Base-by-base conservation (phyloP, 2,797 vertebrate species). In the Mus minutoides region DNA sequence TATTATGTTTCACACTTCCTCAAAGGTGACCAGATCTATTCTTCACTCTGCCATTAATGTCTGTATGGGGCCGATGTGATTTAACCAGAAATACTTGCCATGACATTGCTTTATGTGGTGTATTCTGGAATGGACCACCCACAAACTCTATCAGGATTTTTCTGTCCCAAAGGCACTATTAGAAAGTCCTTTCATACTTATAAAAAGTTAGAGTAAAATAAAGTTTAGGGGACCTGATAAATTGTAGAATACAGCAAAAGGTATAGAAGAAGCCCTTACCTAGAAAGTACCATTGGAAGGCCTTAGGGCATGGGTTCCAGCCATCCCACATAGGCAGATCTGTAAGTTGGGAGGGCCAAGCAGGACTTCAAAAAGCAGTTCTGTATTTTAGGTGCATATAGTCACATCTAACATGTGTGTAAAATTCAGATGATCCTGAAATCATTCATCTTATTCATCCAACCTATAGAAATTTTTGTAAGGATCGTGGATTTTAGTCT, bases 171-270 rank as follows among this genome's bases (percentile, higher is more conserved):
- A 17, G 4, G 88, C 37, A 94, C 4, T 87, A n/a, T 85, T 2
- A 80, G 56, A 13, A 88, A 90, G 31, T 29, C 58, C 3, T 80
- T 92, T 71, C 71, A 21, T 83, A 52, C 4, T n/a, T 83, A 14
- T 64, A 62, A 22, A 85, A 85, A 80, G n/a, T 64, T 87, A 4
- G 5, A 88, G 24, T 77, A 46, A 14, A 88, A 16, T 6, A 14
- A 54, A 58, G 2, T 94, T 95, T 90, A 40, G 71, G 24, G 21
- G 67, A 43, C 26, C 40, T n/a, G 3, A 58, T 10, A 86, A 37
- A 95, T 84, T 52, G 12, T 40, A 76, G 82, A 96, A 87, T 88
- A 40, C 43, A 93, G 14, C 29, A 79, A 69, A 77, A 3, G n/a
- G 26, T 77, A 1, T 73, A 13, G 13, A 77, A 69, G n/a, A 88